Base-by-base conservation (phyloP, 1,140 invertebrate genomes). In the Trichonephila clavipes region DNA sequence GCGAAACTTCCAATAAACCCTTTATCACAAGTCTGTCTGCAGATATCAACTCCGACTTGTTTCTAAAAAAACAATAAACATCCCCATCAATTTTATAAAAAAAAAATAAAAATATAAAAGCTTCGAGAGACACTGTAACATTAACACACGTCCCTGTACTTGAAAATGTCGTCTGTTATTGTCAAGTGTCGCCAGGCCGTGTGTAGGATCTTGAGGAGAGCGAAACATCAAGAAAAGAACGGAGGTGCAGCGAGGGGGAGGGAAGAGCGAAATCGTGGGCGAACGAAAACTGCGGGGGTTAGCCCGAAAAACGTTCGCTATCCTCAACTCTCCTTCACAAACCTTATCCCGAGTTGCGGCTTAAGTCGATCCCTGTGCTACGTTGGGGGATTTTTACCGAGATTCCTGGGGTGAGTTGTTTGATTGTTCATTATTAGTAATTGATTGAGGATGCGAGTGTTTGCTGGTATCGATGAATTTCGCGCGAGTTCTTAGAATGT, bases 251-350 rank as follows among this genome's bases (percentile, higher is more conserved):
- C 12, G 61, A 44, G 34, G 14, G 62, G 62, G 34, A 44, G 34
- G 7, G 40, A 18, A 16, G 44, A 51, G 40, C n/a, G 44, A 90
- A 90, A 61, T 90, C 89, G 89, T 90, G 89, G 89, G 89, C 89
- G 89, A 90, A 59, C 34, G 21, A 62, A 90, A 90, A 90, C 64
- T 90, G 89, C 89, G 89, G 89, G 89, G 89, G 89, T 90, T 90
- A 89, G 64, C 88, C 40, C 40, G 85, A 59, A 59, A 59, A 62
- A 62, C 51, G n/a, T 66, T 64, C 66, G 12, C 28, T 40, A 72
- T 72, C 62, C 88, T 89, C 88, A 34, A 28, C 88, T 72, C 88
- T 58, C 44, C 58, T 64, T 59, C 85, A 21, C 88, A n/a, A 40
- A 89, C 34, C 28, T 85, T 28, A 85, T 72, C 66, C 66, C 44